phyloP scores from a whole-genome alignment of 2,888 invertebrate species.

The Nomada ruficornis region DNA sequence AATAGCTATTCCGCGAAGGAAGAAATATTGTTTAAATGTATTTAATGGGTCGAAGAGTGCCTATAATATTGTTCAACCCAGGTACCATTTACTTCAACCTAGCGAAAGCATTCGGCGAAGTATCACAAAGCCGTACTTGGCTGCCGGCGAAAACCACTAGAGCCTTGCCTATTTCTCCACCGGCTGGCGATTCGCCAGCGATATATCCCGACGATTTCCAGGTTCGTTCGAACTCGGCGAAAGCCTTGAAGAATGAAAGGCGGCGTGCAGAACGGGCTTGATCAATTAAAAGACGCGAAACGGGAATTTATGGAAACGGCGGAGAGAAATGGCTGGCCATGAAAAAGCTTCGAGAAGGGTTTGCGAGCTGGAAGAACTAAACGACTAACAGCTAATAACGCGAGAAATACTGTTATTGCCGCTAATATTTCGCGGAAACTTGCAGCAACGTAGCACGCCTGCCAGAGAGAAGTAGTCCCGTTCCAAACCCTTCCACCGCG shows the following conservation, averaged over 20 bases:
- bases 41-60: background rate
- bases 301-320: constrained; percentile 29
- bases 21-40: background rate
- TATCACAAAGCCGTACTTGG: constrained; percentile 25
- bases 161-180: background rate
- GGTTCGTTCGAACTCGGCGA: constrained; percentile 36
- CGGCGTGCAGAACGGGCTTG: constrained; percentile 12
- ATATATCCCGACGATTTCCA: constrained; percentile 51
- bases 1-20: background rate
- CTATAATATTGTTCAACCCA: constrained; percentile 10
- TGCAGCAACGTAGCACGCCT: constrained; percentile 49
- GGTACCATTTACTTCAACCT: constrained; percentile 31
- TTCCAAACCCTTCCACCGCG: constrained; percentile 52
- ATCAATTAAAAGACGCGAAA: constrained; percentile 67
- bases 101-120: constrained; percentile 21
- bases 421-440: constrained; percentile 76
- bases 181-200: constrained; percentile 52
- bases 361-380: constrained; percentile 36
- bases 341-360: constrained; percentile 24
- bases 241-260: constrained; percentile 22
- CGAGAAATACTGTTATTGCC: constrained; percentile 81
- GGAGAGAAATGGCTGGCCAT: constrained; percentile 12
- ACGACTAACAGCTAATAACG: constrained; percentile 77
- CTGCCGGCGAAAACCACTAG: constrained; percentile 10
- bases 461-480: constrained; percentile 61